Percentiles rank a stretch among this genome's conserved stretches.
phyloP scores from a whole-genome alignment of 2,888 invertebrate species.

The Caenorhabditis sp. region DNA sequence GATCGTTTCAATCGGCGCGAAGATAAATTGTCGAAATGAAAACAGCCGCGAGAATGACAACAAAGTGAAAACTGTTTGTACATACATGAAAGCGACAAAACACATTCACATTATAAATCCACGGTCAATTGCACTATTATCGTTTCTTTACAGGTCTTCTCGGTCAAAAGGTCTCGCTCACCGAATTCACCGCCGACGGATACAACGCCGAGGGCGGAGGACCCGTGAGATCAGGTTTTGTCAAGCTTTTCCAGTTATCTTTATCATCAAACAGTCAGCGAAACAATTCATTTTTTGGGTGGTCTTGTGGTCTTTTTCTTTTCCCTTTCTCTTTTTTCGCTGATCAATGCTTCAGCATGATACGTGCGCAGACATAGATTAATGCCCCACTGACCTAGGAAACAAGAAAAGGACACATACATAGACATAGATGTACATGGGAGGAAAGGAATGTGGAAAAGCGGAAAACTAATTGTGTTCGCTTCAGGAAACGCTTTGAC shows the following conservation, averaged over 20 bases:
- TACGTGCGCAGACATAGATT: conserved; percentile 16
- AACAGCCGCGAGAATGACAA: no score
- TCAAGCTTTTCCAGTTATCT: conserved; percentile 30
- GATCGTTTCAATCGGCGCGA: no score
- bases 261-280: conserved; percentile 3
- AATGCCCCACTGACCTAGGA: conserved; percentile 45
- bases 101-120: neutral
- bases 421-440: conserved; percentile 6
- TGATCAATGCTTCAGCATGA: conserved; percentile 18
- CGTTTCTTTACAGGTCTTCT: conserved; percentile 65
- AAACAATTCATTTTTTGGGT: neutral
- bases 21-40: no score
- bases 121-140: conserved; percentile 40
- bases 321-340: conserved; percentile 9
- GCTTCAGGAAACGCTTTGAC: conserved; percentile 66
- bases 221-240: conserved; percentile 77
- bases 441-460: no score
- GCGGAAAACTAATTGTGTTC: conserved; percentile 17
- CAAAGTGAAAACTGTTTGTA: neutral
- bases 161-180: conserved; percentile 64
- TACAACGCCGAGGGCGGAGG: conserved; percentile 78
- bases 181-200: conserved; percentile 75
- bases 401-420: conserved; percentile 30
- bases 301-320: no score
- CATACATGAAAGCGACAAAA: no score